Evolutionary conservation across 2,113 vertebrate species (phyloP).

Genomic region (Ranitomeya imitator): DNA sequence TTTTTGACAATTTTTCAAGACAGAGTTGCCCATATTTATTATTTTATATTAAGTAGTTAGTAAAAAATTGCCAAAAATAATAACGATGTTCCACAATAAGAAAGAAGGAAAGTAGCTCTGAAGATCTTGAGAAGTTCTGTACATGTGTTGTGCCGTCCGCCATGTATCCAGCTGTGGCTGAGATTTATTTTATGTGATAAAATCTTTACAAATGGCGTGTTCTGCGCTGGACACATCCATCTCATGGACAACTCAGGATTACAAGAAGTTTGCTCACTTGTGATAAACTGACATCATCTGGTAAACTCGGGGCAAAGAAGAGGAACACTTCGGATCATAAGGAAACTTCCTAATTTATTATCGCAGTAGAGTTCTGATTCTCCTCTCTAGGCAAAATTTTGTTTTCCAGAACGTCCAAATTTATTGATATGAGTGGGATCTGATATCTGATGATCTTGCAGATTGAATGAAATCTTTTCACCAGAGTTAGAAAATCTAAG

Average conservation of each 20-base stretch:
- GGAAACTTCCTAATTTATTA: background rate
- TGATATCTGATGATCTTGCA: background rate
- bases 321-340: background rate
- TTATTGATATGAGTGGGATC: slow-evolving; percentile 15
- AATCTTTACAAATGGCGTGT: slow-evolving; percentile 4
- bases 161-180: background rate
- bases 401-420: background rate
- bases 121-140: background rate
- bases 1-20: background rate
- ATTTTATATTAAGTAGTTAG: background rate
- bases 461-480: background rate
- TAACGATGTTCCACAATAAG: background rate
- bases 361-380: background rate
- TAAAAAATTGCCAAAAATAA: background rate
- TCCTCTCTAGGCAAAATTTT: background rate
- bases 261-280: background rate
- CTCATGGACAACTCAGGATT: slow-evolving; percentile 12
- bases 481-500: background rate
- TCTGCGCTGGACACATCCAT: slow-evolving; percentile 26
- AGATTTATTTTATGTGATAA: background rate
- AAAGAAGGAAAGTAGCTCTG: background rate
- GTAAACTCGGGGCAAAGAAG: background rate
- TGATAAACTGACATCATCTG: slow-evolving; percentile 19
- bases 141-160: background rate
- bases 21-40: background rate